phyloP scores from a whole-genome alignment of 2,797 vertebrate species.

The Gouania willdenowi region DNA sequence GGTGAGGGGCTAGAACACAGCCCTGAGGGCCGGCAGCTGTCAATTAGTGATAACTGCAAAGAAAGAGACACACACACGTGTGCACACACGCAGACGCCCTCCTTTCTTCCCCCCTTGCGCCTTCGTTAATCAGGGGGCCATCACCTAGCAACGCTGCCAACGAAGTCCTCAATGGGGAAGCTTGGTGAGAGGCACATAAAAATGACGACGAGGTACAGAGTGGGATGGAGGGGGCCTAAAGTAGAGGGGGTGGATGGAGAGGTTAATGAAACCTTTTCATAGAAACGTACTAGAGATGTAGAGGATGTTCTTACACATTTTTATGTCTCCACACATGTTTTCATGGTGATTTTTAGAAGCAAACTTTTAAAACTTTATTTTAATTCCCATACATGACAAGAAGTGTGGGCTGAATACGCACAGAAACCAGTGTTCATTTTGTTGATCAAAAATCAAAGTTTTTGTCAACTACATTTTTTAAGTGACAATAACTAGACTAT shows the following conservation, averaged over 20 bases:
- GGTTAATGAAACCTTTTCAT: constrained; percentile 56
- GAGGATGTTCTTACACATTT: too few species aligned
- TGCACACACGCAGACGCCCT: constrained; percentile 12
- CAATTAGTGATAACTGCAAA: constrained; percentile 95
- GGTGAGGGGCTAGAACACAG: constrained; percentile 91
- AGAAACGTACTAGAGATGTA: too few species aligned
- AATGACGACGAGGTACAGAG: constrained; percentile 42
- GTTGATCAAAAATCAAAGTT: too few species aligned
- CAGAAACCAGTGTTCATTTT: too few species aligned
- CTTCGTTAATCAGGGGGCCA: constrained; percentile 84
- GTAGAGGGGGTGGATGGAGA: constrained; percentile 45
- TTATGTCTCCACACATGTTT: constrained; percentile 41
- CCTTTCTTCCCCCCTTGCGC: constrained; percentile 9
- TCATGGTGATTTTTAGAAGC: too few species aligned
- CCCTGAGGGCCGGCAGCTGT: constrained; percentile 97
- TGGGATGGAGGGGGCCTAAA: constrained; percentile 23
- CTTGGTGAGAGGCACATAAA: constrained; percentile 65
- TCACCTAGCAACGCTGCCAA: constrained; percentile 89
- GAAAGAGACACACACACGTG: constrained; percentile 57
- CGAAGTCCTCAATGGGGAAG: constrained; percentile 79
- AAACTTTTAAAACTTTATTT: too few species aligned
- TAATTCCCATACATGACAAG: too few species aligned
- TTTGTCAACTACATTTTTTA: too few species aligned
- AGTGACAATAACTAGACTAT: too few species aligned
- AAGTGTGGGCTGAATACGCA: too few species aligned